These are phyloP conservation scores for Dryobota labecula DNA, from an alignment of 2,888 invertebrate species.

Conservation along the genomic window DNA sequence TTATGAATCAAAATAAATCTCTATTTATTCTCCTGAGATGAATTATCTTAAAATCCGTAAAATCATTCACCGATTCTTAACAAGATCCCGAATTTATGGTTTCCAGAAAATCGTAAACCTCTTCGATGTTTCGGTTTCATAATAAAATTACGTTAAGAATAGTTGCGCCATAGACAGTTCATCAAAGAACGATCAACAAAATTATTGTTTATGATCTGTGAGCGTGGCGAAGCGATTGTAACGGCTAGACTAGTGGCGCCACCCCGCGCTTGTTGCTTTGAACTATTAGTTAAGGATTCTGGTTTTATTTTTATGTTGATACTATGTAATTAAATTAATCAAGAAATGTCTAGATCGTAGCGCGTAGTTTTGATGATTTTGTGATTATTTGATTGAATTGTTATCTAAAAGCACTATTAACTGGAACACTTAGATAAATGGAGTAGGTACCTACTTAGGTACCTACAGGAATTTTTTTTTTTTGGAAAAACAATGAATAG, in stretches of 20 bases:
- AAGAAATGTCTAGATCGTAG: slow-evolving; percentile 23
- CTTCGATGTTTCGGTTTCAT: slow-evolving; percentile 32
- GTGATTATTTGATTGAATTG: background rate
- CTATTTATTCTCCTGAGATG: background rate
- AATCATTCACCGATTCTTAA: slow-evolving; percentile 40
- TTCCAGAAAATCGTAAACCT: slow-evolving; percentile 35
- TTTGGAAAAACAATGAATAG: background rate
- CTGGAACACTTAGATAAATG: background rate
- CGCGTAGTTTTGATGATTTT: slow-evolving; percentile 1
- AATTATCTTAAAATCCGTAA: slow-evolving; percentile 24
- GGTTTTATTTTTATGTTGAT: slow-evolving; percentile 59
- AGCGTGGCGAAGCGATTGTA: slow-evolving; percentile 76
- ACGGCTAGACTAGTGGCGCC: slow-evolving; percentile 79
- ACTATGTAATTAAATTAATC: slow-evolving; percentile 54
- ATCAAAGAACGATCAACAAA: slow-evolving; percentile 72
- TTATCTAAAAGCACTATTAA: slow-evolving; percentile 1
- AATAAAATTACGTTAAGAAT: slow-evolving; percentile 42
- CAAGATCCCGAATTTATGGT: slow-evolving; percentile 54
- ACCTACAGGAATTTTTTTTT: background rate
- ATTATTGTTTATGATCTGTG: slow-evolving; percentile 78
- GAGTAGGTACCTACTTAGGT: background rate
- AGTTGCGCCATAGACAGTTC: slow-evolving; percentile 64
- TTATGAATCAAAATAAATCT: background rate
- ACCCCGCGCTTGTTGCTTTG: slow-evolving; percentile 74
- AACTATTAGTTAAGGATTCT: slow-evolving; percentile 67